These are phyloP conservation scores for Epizoanthus fatuus DNA, from an alignment of 92 coral and sea anemone species.

Conservation along the genomic window DNA sequence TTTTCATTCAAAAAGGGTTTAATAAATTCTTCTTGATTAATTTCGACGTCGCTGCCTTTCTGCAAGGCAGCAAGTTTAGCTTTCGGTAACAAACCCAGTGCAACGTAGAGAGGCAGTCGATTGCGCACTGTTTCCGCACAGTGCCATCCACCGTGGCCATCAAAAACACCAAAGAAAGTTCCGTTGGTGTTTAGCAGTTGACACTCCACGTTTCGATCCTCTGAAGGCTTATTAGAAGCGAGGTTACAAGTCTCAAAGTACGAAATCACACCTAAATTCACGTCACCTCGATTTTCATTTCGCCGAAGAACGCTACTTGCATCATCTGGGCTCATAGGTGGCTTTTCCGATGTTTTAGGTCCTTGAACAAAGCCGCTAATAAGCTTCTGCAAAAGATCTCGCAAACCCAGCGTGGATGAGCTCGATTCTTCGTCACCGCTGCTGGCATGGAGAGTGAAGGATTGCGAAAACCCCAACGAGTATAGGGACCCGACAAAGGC, in stretches of 20 bases:
- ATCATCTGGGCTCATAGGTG: conserved; percentile 86
- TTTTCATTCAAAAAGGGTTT: conserved; percentile 43
- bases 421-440: conserved; percentile 64
- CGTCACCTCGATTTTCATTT: conserved; percentile 84
- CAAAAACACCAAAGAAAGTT: conserved; percentile 90
- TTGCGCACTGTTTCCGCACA: conserved; percentile 94
- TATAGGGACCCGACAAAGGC: conserved; percentile 92
- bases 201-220: conserved; percentile 92
- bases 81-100: conserved; percentile 79
- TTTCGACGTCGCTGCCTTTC: conserved; percentile 23
- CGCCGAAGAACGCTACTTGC: conserved; percentile 84
- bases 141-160: conserved; percentile 99
- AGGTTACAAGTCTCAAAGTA: conserved; percentile 91
- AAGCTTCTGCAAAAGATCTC: conserved; percentile 88
- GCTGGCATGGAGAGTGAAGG: conserved; percentile 47
- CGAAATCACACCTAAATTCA: conserved; percentile 87
- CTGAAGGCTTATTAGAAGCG: conserved; percentile 93
- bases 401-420: conserved; percentile 73
- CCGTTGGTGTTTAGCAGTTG: conserved; percentile 75
- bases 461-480: conserved; percentile 79
- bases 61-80: conserved; percentile 58
- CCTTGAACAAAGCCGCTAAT: conserved; percentile 87
- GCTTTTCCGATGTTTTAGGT: conserved; percentile 76
- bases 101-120: conserved; percentile 91
- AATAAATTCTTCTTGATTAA: conserved; percentile 62